A percentile compares a stretch with the other conserved stretches of the same genome.
phyloP scores from a whole-genome alignment of 2,113 vertebrate genomes.

The Serilophus lunatus region DNA sequence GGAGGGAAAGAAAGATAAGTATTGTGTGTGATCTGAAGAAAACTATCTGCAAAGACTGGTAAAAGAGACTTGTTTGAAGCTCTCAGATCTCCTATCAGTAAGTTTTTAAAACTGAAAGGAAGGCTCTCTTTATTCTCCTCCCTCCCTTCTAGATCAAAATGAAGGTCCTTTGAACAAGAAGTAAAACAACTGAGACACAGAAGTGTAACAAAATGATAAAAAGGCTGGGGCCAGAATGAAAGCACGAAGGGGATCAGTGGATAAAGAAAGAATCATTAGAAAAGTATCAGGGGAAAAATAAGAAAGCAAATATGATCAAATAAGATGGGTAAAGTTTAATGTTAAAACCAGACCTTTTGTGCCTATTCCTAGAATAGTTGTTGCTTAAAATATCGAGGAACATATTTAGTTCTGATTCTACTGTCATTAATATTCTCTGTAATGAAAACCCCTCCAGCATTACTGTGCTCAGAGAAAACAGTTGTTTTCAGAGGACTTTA shows the following conservation, averaged over 20 bases:
- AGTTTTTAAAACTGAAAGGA: conserved; percentile 11
- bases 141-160: background rate
- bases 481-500: background rate
- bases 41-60: background rate
- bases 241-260: background rate
- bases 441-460: background rate
- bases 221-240: background rate
- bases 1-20: background rate
- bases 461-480: background rate
- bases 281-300: background rate
- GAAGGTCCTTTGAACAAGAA: background rate
- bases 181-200: background rate
- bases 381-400: background rate
- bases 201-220: background rate
- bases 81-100: background rate
- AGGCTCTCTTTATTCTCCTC: background rate
- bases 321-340: background rate
- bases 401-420: background rate
- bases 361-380: background rate
- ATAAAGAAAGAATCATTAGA: background rate
- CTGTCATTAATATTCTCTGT: background rate
- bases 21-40: background rate
- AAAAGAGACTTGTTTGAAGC: background rate
- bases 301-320: background rate
- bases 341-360: background rate